These are phyloP conservation scores for Pogonophryne albipinna DNA, from an alignment of 2,797 vertebrate genomes.

Conservation along the genomic window DNA sequence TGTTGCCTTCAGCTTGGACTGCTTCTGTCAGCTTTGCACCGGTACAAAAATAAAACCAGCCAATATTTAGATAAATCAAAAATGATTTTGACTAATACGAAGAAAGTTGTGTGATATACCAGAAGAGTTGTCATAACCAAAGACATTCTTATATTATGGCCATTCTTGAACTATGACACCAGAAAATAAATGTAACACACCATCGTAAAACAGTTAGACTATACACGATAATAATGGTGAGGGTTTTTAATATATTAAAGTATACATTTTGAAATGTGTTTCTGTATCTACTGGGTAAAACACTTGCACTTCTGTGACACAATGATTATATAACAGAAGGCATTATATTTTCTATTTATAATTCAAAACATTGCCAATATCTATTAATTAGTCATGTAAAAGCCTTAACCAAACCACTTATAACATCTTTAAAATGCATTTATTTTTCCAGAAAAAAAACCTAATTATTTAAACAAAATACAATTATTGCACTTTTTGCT, in stretches of 20 bases:
- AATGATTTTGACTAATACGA: no score
- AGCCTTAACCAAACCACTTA: not conserved
- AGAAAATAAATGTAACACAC: no score
- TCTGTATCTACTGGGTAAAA: not conserved
- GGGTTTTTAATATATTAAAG: no score
- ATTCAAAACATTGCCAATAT: not conserved
- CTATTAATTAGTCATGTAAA: not conserved
- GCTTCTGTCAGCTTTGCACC: conserved; percentile 32
- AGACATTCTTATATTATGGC: no score
- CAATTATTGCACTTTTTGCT: not conserved
- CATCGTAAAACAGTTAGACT: no score
- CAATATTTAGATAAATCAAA: no score
- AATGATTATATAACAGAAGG: not conserved
- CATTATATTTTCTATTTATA: not conserved
- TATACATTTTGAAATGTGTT: no score
- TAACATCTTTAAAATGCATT: not conserved
- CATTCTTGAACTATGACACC: no score
- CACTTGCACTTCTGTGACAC: not conserved
- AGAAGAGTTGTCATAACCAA: no score
- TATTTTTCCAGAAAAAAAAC: not conserved
- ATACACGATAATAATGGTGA: no score
- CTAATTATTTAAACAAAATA: no score
- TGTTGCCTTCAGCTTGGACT: conserved; percentile 23
- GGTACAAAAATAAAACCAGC: conserved; percentile 6
- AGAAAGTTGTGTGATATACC: no score